Evolutionary conservation across 1,140 invertebrate genomes (phyloP), one percentile per base, ranked within the genome.

Genomic region (Eciton burchellii): DNA sequence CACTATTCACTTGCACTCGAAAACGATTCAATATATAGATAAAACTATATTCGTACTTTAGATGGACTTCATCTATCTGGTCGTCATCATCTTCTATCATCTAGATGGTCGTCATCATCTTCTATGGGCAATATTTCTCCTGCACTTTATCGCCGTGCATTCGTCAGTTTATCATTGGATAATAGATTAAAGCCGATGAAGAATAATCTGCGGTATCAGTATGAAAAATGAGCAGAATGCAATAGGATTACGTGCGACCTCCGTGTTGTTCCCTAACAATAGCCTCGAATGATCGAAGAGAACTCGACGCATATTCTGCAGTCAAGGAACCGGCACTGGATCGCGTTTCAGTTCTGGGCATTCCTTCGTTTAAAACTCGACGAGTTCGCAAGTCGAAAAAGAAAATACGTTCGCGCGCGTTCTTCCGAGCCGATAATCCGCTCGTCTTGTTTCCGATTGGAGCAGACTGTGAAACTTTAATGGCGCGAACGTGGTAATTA

Each of bases 391-490:
- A 35, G 21, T 65, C 12, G 14, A 35, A 49, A 21, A 14, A 54
- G 41, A 11, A 52, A 73, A 41, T 49, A 35, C 47, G 29, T 52
- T 82, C 35, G 52, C 54, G 54, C 35, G 52, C 54, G 54, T 24
- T 82, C 19, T 57, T 76, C 24, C 56, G 66, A 86, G 84, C 83
- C 81, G 21, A 83, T 70, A 66, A 83, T 82, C 81, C 21, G 49
- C 16, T n/a, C 21, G 9, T 6, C 52, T 43, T 52, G 47, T 12
- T 47, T 8, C 12, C 12, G 71, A 52, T 66, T 72, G 62, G 82
- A 82, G 65, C 59, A 65, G 54, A 41, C 41, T 49, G 12, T 47
- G 19, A 68, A 57, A 49, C 47, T 68, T 72, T 26, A 26, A 11
- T 60, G 35, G 6, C 54, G 45, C 71, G 47, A 63, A 26, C 47